Base-by-base conservation (phyloP, 2,113 vertebrate genomes). In the Emydocephalus ijimae region DNA sequence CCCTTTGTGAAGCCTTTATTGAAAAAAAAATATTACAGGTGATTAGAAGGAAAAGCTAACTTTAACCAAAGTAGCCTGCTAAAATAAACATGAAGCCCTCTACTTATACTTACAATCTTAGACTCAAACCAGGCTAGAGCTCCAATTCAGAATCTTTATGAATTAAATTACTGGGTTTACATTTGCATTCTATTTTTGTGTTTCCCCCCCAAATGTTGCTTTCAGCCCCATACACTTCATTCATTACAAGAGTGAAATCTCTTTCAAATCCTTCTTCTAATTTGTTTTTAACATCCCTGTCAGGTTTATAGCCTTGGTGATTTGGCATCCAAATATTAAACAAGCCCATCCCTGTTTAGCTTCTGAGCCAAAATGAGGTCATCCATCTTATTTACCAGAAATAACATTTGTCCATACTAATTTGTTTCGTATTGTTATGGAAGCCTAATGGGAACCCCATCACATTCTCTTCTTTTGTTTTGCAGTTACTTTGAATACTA, bases 401-500 rank as follows among this genome's bases (percentile, higher is more conserved):
- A 85, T 88, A 74, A 20, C 34, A 24, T 69, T 91, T 91, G 15
- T 61, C 54, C 55, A 55, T 26, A 11, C 55, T 59, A 61, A 89
- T 56, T 23, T 20, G 81, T 89, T 88, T 69, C 6, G n/a, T 54
- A 52, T 20, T 5, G 39, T 10, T 43, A 20, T 43, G 81, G 7
- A 55, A 50, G 54, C 12, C 50, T 54, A 61, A 64, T 56, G 9
- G 1, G 10, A 81, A 54, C 23, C 6, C 8, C 55, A 43, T 89
- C 26, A 74, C 5, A 90, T 54, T n/a, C 87, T 2, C 26, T 90
- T 5, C 87, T 94, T 56, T 96, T 94, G 52, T 96, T 95, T 94
- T 93, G 7, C 96, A 99, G 99, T 99, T 95, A 98, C 98, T 45
- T 96, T 99, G 93, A 99, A 99, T 95, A 97, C 98, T 96, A 98